These are phyloP conservation scores for Thinocorus orbignyianus DNA, from an alignment of 2,113 vertebrate genomes.

Conservation along the genomic window DNA sequence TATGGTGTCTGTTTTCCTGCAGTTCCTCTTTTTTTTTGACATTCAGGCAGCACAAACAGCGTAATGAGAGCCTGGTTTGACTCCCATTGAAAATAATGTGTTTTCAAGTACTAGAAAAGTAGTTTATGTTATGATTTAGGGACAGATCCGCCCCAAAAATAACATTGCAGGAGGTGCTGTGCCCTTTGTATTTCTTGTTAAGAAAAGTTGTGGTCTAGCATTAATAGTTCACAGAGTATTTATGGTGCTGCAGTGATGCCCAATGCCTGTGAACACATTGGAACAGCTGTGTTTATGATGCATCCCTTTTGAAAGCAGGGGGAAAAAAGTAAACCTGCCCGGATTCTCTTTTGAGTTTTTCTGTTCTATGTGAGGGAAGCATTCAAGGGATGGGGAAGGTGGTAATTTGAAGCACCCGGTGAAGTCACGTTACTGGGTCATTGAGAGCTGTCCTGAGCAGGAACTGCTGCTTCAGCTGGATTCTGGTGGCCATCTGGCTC, in stretches of 20 bases:
- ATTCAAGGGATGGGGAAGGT: accelerated
- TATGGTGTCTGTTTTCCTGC: neutral
- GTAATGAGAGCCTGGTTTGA: neutral
- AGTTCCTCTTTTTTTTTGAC: neutral
- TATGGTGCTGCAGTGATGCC: neutral
- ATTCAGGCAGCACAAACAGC: neutral
- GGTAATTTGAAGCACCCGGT: neutral
- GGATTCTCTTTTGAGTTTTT: neutral
- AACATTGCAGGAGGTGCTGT: accelerated
- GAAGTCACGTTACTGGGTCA: accelerated
- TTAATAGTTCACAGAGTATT: neutral
- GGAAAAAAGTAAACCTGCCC: neutral
- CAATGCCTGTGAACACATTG: neutral
- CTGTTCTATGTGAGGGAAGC: neutral
- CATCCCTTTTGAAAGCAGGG: neutral
- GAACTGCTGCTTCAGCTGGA: neutral
- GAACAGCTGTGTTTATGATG: neutral
- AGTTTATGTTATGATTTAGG: neutral
- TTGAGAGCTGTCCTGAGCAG: neutral
- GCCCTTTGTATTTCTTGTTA: neutral
- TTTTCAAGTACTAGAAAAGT: neutral
- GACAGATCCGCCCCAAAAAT: neutral
- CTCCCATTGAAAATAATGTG: neutral
- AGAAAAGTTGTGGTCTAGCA: neutral
- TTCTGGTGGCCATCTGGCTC: accelerated